Percentiles rank a stretch among this genome's conserved stretches.
phyloP scores from a whole-genome alignment of 2,888 invertebrate genomes.

The Plebejus melissa region DNA sequence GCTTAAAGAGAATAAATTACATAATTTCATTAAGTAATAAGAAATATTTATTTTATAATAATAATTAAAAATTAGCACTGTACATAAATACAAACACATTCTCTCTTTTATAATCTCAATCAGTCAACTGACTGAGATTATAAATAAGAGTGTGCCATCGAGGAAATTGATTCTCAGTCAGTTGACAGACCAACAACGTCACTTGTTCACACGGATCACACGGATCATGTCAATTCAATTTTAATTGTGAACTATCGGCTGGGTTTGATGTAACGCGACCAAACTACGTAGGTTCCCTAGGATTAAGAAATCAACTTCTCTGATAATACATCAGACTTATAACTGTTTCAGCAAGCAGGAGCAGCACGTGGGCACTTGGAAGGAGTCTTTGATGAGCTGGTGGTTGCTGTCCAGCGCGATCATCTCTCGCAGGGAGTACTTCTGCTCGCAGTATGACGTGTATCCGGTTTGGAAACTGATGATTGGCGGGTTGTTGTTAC shows the following conservation, averaged over 20 bases:
- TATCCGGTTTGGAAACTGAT: constrained; percentile 69
- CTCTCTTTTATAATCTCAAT: not conserved
- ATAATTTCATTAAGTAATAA: not conserved
- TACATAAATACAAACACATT: constrained; percentile 3
- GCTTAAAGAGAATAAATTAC: not conserved
- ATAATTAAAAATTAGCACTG: not conserved
- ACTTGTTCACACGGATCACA: no score
- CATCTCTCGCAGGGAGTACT: constrained; percentile 71
- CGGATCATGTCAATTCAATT: no score
- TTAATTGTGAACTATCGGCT: no score
- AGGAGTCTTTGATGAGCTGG: constrained; percentile 66
- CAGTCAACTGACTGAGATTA: not conserved
- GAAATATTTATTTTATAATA: not conserved
- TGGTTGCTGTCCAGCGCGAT: constrained; percentile 75
- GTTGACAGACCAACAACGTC: no score
- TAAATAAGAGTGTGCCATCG: not conserved
- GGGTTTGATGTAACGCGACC: no score
- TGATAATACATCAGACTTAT: constrained; percentile 28
- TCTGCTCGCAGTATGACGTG: constrained; percentile 74
- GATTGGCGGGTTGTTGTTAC: constrained; percentile 47
- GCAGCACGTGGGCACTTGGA: constrained; percentile 86
- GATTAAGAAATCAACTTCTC: not conserved
- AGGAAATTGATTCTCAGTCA: no score
- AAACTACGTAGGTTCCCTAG: no score
- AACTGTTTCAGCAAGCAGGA: constrained; percentile 67